Evolutionary conservation across 2,113 vertebrate genomes (phyloP), one percentile per base, ranked within the genome.

Genomic region (Noctilio leporinus): DNA sequence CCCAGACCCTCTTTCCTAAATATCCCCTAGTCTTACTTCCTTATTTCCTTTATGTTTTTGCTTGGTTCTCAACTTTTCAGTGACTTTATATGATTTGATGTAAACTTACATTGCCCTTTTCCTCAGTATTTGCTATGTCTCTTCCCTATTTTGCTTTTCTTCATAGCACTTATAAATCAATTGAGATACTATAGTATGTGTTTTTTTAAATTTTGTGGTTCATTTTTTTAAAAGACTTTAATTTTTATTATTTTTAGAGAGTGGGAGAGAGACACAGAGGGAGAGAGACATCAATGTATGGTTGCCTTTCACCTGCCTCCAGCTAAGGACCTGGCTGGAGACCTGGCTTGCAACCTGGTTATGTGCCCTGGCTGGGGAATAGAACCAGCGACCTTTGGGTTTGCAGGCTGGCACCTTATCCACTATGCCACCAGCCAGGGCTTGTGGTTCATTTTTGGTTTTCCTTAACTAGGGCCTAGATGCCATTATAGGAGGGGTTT

Each of bases 111-210:
- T 87, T 95, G 53, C 26, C 67, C 28, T 45, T 84, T 38, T 7
- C 49, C 9, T 30, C 45, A 88, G 20, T 38, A 69, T 4, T 80
- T 5, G 57, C 26, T 90, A 1, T 72, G 38, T 83, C 88, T 93
- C 43, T 88, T 96, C 8, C 10, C n/a, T 93, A 86, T 30, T 51
- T 86, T 89, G 19, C 69, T 85, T 93, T 93, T 69, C 19, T 89
- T 35, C 7, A 26, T 55, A 33, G 26, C 33, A 69, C 30, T 85
- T 94, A 43, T 12, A 93, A 81, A 45, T 81, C 14, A 55, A 75
- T 91, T 53, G 15, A 35, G 81, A 19, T 82, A 24, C 16, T 73
- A 14, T 5, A 49, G 4, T 51, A 40, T 80, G 10, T 55, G 57
- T 65, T 53, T 53, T 83, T 43, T 5, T 10, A 62, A 16, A n/a